phyloP scores from a whole-genome alignment of 2,888 invertebrate genomes.

The Leptura quadrifasciata region DNA sequence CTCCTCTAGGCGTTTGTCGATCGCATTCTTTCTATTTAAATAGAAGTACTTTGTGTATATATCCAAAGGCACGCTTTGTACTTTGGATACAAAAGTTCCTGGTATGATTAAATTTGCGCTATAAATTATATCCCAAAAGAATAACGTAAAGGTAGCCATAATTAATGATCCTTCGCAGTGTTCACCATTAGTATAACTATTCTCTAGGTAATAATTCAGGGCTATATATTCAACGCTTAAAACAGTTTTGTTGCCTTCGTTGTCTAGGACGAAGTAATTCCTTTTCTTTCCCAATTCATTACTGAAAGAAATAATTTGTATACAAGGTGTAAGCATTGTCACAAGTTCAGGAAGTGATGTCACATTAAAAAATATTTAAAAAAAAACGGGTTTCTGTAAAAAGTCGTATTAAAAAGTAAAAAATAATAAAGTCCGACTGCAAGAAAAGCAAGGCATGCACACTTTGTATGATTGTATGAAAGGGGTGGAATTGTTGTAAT shows the following conservation, averaged over 20 bases:
- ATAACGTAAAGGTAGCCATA: conserved; percentile 62
- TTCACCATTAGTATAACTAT: conserved; percentile 74
- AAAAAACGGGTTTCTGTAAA: too few relatives aligned
- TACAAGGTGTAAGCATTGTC: too few relatives aligned
- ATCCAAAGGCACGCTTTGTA: conserved; percentile 81
- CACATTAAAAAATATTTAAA: too few relatives aligned
- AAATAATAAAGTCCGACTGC: too few relatives aligned
- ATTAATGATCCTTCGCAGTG: conserved; percentile 69
- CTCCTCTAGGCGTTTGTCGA: conserved; percentile 76
- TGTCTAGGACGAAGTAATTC: conserved; percentile 63
- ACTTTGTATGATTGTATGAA: too few relatives aligned
- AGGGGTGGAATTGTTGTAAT: too few relatives aligned
- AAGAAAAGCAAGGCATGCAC: too few relatives aligned
- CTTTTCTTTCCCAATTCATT: conserved; percentile 66
- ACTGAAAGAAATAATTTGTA: conserved; percentile 52
- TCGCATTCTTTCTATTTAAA: conserved; percentile 76
- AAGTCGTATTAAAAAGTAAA: too few relatives aligned
- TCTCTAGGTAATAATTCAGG: conserved; percentile 73
- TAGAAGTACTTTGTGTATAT: conserved; percentile 82
- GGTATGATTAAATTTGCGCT: conserved; percentile 72
- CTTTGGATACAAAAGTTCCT: conserved; percentile 78
- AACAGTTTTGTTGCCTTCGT: conserved; percentile 69
- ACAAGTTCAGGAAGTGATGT: too few relatives aligned
- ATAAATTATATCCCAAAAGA: conserved; percentile 90
- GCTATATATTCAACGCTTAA: conserved; percentile 78